Evolutionary conservation across 2,888 invertebrate species (phyloP), one percentile per base, ranked within the genome.

Genomic region (Alcis repandata): DNA sequence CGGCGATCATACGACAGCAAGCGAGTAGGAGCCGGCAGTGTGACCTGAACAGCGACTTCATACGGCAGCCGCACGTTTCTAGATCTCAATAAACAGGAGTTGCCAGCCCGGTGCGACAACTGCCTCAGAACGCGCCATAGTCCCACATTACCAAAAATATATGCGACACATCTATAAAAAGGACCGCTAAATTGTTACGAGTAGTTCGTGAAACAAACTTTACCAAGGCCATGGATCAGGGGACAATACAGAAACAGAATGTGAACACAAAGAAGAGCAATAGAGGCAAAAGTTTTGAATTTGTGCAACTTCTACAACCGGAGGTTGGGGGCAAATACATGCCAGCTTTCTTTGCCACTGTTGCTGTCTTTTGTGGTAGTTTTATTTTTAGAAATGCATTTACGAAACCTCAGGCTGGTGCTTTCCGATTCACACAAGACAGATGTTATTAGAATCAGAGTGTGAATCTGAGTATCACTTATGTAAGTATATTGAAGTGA

Each of bases 401-500:
- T 38, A 38, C 46, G 41, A 59, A 51, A 41, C 15, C 10, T 59
- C 51, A 60, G 59, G 33, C 43, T 11, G 8, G 10, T 11, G 10
- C 3, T 19, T 19, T 1, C 19, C 11, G 11, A 45, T 20, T 45
- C 2, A 45, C 6, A 43, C 3, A n/a, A 11, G 10, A 17, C 41
- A 41, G 7, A 9, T 53, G n/a, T 27, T n/a, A 27, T 20, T n/a
- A 36, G 13, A 36, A 1, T 13, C 3, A 10, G 11, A 36, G 11
- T 13, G 36, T 36, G 1, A 36, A 36, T 13, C 3, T 36, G 10
- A 13, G 10, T n/a, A n/a, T n/a, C n/a, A n/a, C n/a, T n/a, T n/a
- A n/a, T n/a, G n/a, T n/a, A n/a, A n/a, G n/a, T n/a, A n/a, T n/a
- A n/a, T n/a, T n/a, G n/a, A n/a, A n/a, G n/a, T n/a, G n/a, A n/a